These are phyloP conservation scores for Torymus texanus DNA, from an alignment of 2,888 invertebrate genomes.

Conservation along the genomic window DNA sequence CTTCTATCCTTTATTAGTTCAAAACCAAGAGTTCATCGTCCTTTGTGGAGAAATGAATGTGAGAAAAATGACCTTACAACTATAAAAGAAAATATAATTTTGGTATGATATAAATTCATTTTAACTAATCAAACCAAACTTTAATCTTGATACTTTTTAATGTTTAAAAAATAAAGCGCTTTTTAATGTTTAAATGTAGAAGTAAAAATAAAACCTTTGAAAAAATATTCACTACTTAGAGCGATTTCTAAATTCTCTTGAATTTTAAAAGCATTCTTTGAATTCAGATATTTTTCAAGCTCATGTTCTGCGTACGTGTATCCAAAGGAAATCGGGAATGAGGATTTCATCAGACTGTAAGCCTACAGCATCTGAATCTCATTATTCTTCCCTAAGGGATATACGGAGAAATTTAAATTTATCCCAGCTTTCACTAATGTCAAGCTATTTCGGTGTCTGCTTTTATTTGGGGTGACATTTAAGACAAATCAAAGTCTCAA, in stretches of 20 bases:
- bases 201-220: background rate
- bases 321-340: slow-evolving; percentile 14
- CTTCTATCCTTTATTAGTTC: too few relatives aligned
- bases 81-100: too few relatives aligned
- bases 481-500: slow-evolving; percentile 33
- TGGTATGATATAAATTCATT: too few relatives aligned
- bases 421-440: slow-evolving; percentile 38
- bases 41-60: too few relatives aligned
- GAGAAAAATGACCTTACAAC: too few relatives aligned
- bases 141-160: too few relatives aligned
- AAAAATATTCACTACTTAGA: slow-evolving; percentile 6
- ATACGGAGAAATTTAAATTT: slow-evolving; percentile 41
- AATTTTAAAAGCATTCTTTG: slow-evolving; percentile 17
- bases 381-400: slow-evolving; percentile 43
- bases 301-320: background rate
- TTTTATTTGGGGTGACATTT: slow-evolving; percentile 6
- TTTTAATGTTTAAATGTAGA: too few relatives aligned
- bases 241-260: background rate
- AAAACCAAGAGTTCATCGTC: too few relatives aligned
- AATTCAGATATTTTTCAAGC: slow-evolving; percentile 5
- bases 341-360: slow-evolving; percentile 33
- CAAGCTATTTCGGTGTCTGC: background rate
- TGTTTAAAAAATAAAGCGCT: too few relatives aligned
- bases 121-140: too few relatives aligned
- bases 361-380: slow-evolving; percentile 44